Base-by-base conservation (phyloP, 2,113 vertebrate genomes). In the Strix aluco region DNA sequence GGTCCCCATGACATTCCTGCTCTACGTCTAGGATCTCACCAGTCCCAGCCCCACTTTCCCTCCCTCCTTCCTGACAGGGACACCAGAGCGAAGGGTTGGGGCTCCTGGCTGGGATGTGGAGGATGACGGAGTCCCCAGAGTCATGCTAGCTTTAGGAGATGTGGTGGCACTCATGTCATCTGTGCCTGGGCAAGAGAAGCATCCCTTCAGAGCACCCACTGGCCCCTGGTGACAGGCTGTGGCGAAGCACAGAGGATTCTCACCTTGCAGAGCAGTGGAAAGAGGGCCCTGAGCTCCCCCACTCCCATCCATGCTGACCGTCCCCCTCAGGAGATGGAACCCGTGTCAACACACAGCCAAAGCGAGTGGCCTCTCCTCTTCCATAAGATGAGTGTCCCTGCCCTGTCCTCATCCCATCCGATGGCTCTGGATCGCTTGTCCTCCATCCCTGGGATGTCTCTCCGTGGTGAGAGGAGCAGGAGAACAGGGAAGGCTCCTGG, bases 221-320 rank as follows among this genome's bases (percentile, higher is more conserved):
- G 3, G 11, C 21, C 11, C 44, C 30, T 70, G 44, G 8, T 9
- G 40, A 25, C 10, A 36, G 44, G 51, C 70, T 66, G 55, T 21
- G 57, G 40, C 0, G 0, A 46, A 69, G 49, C 23, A 36, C 51
- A 29, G 38, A 29, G 58, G 13, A 27, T 3, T 74, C 14, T 36
- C 55, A 29, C 26, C 25, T 34, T 36, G 51, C 5, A 1, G 40
- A 66, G 30, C 34, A 16, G 19, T 25, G 82, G 42, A 15, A 67
- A 58, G 23, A 54, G 55, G 17, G 25, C 7, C 23, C 74, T 19
- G 49, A 73, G 69, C 38, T 59, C 38, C 21, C 54, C 8, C 1
- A 3, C 32, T 81, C 49, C 71, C 26, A 3, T 2, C 34, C 15
- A 2, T 1, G 3, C 27, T 4, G 6, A 8, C 9, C 8, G 0